phyloP scores from a whole-genome alignment of 2,888 invertebrate species.

The Agelastica alni region DNA sequence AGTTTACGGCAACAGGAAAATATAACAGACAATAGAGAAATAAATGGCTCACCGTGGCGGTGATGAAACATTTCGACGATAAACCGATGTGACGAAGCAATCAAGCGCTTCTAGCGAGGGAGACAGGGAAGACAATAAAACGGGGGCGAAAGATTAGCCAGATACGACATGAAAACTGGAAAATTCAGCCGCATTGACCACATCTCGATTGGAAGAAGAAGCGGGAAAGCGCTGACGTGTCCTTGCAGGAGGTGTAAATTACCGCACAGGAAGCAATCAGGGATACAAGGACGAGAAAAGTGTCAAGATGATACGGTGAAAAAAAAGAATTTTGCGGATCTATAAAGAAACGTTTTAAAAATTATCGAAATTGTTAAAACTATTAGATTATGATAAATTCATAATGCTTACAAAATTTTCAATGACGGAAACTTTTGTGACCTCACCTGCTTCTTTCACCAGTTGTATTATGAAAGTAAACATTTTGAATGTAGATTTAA shows the following conservation, averaged over 20 bases:
- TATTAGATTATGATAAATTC: too few species aligned
- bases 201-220: conserved; percentile 5
- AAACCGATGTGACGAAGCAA: conserved; percentile 56
- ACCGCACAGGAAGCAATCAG: conserved; percentile 3
- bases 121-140: conserved; percentile 33
- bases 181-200: conserved; percentile 16
- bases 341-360: too few species aligned
- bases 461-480: too few species aligned
- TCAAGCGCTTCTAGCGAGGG: conserved; percentile 50
- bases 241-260: conserved; percentile 1
- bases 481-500: too few species aligned
- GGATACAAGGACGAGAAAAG: neutral
- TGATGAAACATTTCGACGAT: conserved; percentile 53
- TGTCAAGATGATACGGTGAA: too few species aligned
- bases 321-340: too few species aligned
- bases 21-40: conserved; percentile 35
- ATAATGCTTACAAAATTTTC: too few species aligned
- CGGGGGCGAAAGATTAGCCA: conserved; percentile 51
- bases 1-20: too few species aligned
- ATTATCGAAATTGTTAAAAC: too few species aligned
- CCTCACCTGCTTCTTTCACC: too few species aligned
- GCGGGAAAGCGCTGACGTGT: conserved; percentile 16
- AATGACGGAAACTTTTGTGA: too few species aligned
- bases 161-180: conserved; percentile 51
- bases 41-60: conserved; percentile 44